Conservation (phyloP, 2,797 vertebrate genomes). For the Babyrousa celebensis region DNA sequence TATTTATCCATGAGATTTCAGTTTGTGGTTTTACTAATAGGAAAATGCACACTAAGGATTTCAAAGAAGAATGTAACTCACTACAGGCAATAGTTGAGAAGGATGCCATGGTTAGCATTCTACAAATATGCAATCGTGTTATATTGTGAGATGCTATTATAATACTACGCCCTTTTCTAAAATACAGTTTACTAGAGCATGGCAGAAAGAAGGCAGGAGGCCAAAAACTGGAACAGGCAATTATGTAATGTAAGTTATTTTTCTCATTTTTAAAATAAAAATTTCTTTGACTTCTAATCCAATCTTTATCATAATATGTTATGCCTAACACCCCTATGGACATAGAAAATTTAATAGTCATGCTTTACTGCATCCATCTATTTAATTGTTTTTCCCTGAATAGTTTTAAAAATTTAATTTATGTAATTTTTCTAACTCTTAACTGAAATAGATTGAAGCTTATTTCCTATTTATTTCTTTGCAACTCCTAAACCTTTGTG, state of each 20-base stretch:
- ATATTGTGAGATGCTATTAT: constrained; percentile 87
- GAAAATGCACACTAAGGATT: constrained; percentile 75
- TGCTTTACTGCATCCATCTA: constrained; percentile 88
- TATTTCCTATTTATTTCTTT: constrained; percentile 79
- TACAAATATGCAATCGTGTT: constrained; percentile 88
- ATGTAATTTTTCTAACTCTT: constrained; percentile 88
- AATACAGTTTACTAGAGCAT: constrained; percentile 90
- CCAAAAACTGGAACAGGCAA: constrained; percentile 90
- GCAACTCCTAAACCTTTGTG: constrained; percentile 71
- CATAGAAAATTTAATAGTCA: constrained; percentile 86
- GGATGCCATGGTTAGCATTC: constrained; percentile 85
- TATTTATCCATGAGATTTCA: constrained; percentile 46
- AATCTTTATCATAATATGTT: constrained; percentile 89
- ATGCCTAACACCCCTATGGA: constrained; percentile 87
- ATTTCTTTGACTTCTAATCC: constrained; percentile 89
- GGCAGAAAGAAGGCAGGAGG: constrained; percentile 86
- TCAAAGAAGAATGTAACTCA: constrained; percentile 84
- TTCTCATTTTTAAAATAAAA: constrained; percentile 89
- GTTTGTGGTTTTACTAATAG: constrained; percentile 69
- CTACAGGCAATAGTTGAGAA: constrained; percentile 78
- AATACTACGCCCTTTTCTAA: constrained; percentile 88
- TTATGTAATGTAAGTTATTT: constrained; percentile 88
- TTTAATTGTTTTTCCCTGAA: constrained; percentile 89
- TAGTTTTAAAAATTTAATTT: constrained; percentile 89
- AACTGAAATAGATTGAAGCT: constrained; percentile 78